Base-by-base conservation (phyloP, 2,113 vertebrate species). In the Ameiurus melas region DNA sequence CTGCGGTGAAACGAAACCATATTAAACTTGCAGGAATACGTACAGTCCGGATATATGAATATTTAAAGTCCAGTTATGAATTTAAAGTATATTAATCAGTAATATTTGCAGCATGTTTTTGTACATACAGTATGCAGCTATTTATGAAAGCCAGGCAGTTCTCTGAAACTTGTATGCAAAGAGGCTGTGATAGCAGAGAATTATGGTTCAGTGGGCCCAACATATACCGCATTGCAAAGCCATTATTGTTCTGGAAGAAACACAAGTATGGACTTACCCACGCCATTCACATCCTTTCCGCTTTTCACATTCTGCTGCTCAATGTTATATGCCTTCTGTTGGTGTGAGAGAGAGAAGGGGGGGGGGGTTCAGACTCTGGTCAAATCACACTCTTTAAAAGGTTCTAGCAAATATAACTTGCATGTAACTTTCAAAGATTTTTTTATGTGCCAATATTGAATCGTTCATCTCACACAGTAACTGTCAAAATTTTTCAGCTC, bases 271-370 rank as follows among this genome's bases (percentile, higher is more conserved):
- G 62, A 94, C 96, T 95, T 92, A 97, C 96, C 96, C n/a, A 92
- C 87, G 83, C 93, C 83, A 17, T 94, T 84, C 71, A 89, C 89
- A 30, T 94, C 93, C 81, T 95, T 96, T 91, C 93, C 87, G 0
- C 93, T 95, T 93, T 94, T 94, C 86, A 86, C 91, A 0, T 83
- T 91, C 90, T 93, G 91, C 84, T 93, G 88, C 91, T 94, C 93
- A 22, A 96, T 91, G 85, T 93, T 96, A 86, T 96, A 96, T 92
- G 94, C 95, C 93, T 96, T 97, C 96, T 97, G 94, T 80, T 60
- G 39, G 60, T 30, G 86, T 62, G 33, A 87, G 5, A 80, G 62
- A 47, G 43, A 47, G 43, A 47, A 6, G 5, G 0, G 43, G 6
- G 43, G 43, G 43, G 43, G 6, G 39, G 3, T 0, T 55, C 6